Base-by-base conservation (phyloP, 2,113 vertebrate genomes). In the Pipra filicauda region DNA sequence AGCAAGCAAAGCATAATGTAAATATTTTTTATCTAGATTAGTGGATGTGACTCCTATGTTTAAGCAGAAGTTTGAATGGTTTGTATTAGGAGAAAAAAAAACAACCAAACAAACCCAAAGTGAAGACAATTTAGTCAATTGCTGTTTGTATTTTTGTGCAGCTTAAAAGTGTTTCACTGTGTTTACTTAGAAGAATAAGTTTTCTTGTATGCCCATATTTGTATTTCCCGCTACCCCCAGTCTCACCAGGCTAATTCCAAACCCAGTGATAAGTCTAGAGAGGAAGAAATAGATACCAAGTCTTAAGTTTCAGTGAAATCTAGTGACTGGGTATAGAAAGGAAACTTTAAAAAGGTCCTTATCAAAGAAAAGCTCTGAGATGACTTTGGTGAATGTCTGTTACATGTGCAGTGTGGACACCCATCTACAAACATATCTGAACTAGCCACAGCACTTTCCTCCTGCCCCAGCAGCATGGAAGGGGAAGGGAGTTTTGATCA, bases 331-430 rank as follows among this genome's bases (percentile, higher is more conserved):
- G 6, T 46, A 28, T 23, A 85, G 30, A 77, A 70, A 78, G 3
- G 12, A 74, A 82, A 52, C 4, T 57, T 85, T n/a, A 8, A 28
- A 20, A 54, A 71, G 9, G 5, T 66, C 4, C 8, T 86, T 62
- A 44, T 14, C 6, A 35, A 83, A 46, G 24, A 37, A 72, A 55
- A 51, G 18, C 18, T 73, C 64, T 75, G 15, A 13, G 5, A 35
- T 73, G 2, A 16, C 22, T 52, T 69, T 33, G 37, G 5, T 49
- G 48, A 54, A 23, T 19, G 1, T 31, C 39, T 71, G 5, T 37
- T 44, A 52, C 7, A 5, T 1, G 5, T 22, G 8, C 48, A n/a
- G 0, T 37, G 24, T 10, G 26, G 20, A 76, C 5, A 55, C 3
- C 5, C 9, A 61, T 44, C 9, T 41, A 39, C 5, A 31, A 65